Evolutionary conservation across 2,888 invertebrate species (phyloP).

Genomic region (Temnothorax ravouxi): DNA sequence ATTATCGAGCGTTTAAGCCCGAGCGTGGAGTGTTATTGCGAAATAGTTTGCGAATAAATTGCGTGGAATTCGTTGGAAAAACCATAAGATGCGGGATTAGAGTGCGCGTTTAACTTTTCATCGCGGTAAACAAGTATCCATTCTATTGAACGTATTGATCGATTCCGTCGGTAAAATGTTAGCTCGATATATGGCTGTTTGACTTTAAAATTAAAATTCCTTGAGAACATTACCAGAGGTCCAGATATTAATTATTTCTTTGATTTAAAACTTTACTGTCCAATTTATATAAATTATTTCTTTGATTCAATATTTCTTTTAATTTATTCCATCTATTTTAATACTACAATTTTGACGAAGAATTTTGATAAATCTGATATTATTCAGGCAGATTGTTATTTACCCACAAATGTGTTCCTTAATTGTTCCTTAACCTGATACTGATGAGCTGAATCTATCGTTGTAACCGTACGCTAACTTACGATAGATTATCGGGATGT

Average conservation of each 20-base stretch:
- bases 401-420: neutral
- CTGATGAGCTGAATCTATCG: neutral
- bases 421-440: slow-evolving; percentile 14
- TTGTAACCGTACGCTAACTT: slow-evolving; percentile 4
- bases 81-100: slow-evolving; percentile 30
- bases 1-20: slow-evolving; percentile 44
- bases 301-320: neutral
- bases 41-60: slow-evolving; percentile 50
- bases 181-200: neutral
- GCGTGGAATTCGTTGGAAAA: slow-evolving; percentile 44
- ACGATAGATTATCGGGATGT: neutral
- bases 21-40: slow-evolving; percentile 42
- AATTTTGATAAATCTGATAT: neutral
- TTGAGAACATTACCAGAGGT: neutral
- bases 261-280: too few relatives aligned
- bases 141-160: slow-evolving; percentile 28
- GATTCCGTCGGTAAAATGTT: neutral
- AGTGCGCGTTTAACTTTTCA: slow-evolving; percentile 41
- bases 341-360: neutral
- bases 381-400: neutral
- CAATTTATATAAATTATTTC: too few relatives aligned
- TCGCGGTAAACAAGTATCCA: slow-evolving; percentile 40
- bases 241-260: neutral
- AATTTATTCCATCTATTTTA: neutral
- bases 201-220: slow-evolving; percentile 37